A percentile compares a stretch with the other conserved stretches of the same genome.
Evolutionary conservation across 2,113 vertebrate genomes (phyloP).

Genomic region (Noctilio leporinus): DNA sequence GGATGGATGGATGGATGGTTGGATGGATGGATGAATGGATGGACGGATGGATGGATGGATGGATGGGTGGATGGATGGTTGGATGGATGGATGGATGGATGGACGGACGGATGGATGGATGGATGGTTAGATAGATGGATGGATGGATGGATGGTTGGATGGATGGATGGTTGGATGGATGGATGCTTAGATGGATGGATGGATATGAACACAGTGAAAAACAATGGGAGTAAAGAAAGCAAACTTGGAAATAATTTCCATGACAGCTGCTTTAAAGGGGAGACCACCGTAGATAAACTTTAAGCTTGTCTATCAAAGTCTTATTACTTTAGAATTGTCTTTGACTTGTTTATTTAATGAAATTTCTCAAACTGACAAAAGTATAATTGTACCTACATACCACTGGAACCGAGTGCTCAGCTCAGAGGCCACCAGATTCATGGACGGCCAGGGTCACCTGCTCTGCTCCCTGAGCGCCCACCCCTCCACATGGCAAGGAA

Average conservation of each 20-base stretch:
- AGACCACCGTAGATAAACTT: neutral
- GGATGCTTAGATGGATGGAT: neutral
- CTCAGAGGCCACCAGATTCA: accelerated
- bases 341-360: neutral
- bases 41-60: neutral
- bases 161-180: neutral
- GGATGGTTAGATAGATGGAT: neutral
- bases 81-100: no score
- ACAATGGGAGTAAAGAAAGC: neutral
- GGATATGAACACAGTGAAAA: neutral
- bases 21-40: neutral
- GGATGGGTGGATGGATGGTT: neutral
- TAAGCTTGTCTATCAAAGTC: neutral
- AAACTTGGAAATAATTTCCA: neutral
- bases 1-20: neutral
- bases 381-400: accelerated
- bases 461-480: neutral
- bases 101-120: neutral
- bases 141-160: neutral
- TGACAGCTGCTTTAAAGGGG: neutral
- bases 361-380: neutral
- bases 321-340: neutral
- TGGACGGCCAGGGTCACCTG: no score
- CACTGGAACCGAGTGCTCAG: no score
- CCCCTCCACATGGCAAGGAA: neutral